These are phyloP conservation scores for Perizoma affinitatum DNA, from an alignment of 2,888 invertebrate genomes.

Conservation along the genomic window DNA sequence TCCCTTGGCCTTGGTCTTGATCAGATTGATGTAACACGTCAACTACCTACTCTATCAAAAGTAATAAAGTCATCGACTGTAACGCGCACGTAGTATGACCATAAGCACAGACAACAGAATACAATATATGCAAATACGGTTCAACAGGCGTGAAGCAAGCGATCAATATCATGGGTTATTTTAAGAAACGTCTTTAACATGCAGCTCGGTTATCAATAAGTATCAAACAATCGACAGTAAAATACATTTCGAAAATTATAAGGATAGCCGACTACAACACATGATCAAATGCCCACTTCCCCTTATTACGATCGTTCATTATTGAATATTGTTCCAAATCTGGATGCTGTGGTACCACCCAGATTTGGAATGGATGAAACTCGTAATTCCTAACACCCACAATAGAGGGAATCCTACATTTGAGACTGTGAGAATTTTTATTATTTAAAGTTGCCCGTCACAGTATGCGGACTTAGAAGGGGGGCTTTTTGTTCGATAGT, in stretches of 20 bases:
- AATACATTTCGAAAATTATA: slow-evolving; percentile 47
- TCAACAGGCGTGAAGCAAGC: slow-evolving; percentile 3
- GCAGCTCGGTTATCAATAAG: slow-evolving; percentile 46
- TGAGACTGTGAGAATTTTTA: too few species aligned
- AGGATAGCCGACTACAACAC: slow-evolving; percentile 41
- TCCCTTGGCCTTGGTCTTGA: slow-evolving; percentile 57
- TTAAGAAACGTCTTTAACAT: slow-evolving; percentile 35
- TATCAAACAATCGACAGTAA: slow-evolving; percentile 43
- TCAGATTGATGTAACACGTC: slow-evolving; percentile 47
- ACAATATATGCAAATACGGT: slow-evolving; percentile 16
- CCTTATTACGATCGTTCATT: slow-evolving; percentile 43
- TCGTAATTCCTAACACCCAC: too few species aligned
- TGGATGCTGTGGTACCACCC: too few species aligned
- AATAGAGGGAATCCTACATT: too few species aligned
- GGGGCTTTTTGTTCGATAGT: too few species aligned
- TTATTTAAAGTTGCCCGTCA: too few species aligned
- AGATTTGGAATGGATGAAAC: too few species aligned
- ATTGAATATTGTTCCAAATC: too few species aligned
- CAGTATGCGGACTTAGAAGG: too few species aligned
- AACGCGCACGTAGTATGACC: slow-evolving; percentile 30
- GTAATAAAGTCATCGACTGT: slow-evolving; percentile 51
- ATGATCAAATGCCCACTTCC: slow-evolving; percentile 48
- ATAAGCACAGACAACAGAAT: slow-evolving; percentile 7
- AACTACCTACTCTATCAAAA: slow-evolving; percentile 41
- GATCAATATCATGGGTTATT: slow-evolving; percentile 14